These are phyloP conservation scores for Microtus pennsylvanicus DNA, from an alignment of 2,113 vertebrate species.

Conservation along the genomic window DNA sequence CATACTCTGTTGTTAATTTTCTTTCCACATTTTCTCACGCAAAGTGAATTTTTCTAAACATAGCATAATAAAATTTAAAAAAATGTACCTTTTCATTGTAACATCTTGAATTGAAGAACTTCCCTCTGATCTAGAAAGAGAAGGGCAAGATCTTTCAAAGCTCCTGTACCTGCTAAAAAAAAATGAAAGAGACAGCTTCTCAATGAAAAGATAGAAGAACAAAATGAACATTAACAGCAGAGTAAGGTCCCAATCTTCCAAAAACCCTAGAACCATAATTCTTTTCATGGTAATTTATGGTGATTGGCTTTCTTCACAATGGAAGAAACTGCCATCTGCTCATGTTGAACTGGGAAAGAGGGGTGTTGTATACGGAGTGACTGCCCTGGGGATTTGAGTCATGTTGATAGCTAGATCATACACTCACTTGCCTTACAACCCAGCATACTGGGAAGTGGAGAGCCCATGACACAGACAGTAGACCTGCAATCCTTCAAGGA, in stretches of 20 bases:
- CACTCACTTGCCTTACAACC: background rate
- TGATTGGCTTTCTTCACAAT: background rate
- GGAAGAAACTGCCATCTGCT: background rate
- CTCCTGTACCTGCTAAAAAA: background rate
- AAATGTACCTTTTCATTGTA: constrained; percentile 20
- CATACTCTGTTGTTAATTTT: constrained; percentile 35
- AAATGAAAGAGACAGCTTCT: constrained; percentile 67
- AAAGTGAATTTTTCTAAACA: constrained; percentile 52
- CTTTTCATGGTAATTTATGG: constrained; percentile 36
- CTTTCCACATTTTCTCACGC: background rate
- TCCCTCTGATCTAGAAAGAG: constrained; percentile 69
- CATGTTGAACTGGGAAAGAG: background rate
- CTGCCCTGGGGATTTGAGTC: background rate
- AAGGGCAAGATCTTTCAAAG: constrained; percentile 56
- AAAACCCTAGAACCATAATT: background rate
- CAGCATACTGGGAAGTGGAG: background rate
- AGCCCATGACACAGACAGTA: background rate
- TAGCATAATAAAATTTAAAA: constrained; percentile 57
- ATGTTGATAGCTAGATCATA: too few species aligned
- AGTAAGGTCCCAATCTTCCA: background rate
- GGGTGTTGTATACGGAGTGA: background rate
- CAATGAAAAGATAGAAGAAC: background rate
- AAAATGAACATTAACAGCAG: constrained; percentile 26
- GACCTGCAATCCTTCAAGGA: background rate
- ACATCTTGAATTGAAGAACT: constrained; percentile 17